Evolutionary conservation across 2,888 invertebrate genomes (phyloP).

Genomic region (Odontocolon sp.): DNA sequence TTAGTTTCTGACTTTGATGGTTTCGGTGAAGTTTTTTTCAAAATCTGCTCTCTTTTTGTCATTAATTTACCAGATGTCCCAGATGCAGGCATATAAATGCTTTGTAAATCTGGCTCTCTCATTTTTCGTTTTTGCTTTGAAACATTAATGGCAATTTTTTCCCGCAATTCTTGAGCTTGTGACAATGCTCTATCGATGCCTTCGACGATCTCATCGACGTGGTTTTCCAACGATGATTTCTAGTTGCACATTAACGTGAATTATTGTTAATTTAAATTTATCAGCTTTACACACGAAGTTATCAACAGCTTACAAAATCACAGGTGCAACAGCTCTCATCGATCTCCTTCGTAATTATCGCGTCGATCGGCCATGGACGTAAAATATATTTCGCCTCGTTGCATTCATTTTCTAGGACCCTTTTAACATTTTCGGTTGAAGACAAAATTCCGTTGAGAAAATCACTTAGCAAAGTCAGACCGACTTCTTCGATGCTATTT

Average conservation of each 20-base stretch:
- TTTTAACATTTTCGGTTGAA: constrained; percentile 70
- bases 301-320: constrained; percentile 67
- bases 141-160: constrained; percentile 69
- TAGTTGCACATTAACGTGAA: neutral
- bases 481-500: constrained; percentile 38
- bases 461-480: constrained; percentile 64
- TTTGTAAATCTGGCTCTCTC: constrained; percentile 57
- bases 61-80: neutral
- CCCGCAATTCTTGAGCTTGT: constrained; percentile 73
- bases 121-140: constrained; percentile 61
- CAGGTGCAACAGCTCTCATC: constrained; percentile 71
- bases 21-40: constrained; percentile 11
- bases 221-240: constrained; percentile 54
- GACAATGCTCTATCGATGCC: constrained; percentile 72
- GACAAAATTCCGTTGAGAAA: constrained; percentile 65
- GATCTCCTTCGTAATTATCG: constrained; percentile 62
- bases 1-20: neutral
- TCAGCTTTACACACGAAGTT: constrained; percentile 16
- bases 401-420: constrained; percentile 69
- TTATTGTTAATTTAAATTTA: neutral
- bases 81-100: constrained; percentile 61
- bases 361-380: constrained; percentile 73
- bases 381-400: constrained; percentile 74
- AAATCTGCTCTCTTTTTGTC: constrained; percentile 2
- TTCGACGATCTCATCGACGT: constrained; percentile 71